Conservation (phyloP, 2,113 vertebrate genomes). For the Acinonyx jubatus region DNA sequence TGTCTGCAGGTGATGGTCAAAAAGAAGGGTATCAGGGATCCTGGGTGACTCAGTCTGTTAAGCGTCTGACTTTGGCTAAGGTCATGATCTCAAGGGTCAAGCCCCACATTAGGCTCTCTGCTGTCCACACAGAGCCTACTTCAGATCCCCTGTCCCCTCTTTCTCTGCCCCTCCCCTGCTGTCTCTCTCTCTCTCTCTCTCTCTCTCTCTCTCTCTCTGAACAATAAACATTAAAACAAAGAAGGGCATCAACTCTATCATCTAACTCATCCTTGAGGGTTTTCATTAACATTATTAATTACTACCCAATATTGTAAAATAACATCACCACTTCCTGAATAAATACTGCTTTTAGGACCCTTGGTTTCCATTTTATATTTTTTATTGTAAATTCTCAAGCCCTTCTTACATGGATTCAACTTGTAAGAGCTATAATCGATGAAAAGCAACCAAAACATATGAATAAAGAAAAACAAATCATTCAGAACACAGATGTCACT, state of each 20-base stretch:
- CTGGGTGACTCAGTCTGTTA: too few species aligned
- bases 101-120: too few species aligned
- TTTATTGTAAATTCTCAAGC: neutral
- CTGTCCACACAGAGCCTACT: too few species aligned
- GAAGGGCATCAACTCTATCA: neutral
- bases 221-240: neutral
- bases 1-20: neutral
- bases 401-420: neutral
- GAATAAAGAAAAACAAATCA: constrained; percentile 54
- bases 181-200: too few species aligned
- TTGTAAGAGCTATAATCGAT: neutral
- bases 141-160: too few species aligned
- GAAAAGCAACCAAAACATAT: constrained; percentile 30
- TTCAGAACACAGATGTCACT: neutral
- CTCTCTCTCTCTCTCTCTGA: too few species aligned
- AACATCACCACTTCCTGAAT: neutral
- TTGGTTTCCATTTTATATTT: neutral
- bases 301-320: neutral
- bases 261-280: neutral
- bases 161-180: too few species aligned
- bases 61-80: too few species aligned
- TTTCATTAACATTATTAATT: neutral
- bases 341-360: neutral
- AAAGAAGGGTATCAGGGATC: neutral
- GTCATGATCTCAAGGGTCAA: too few species aligned